Percentiles rank a stretch among this genome's conserved stretches.
Conservation (phyloP, 2,888 invertebrate species). For the Rhabditoides inermis region DNA sequence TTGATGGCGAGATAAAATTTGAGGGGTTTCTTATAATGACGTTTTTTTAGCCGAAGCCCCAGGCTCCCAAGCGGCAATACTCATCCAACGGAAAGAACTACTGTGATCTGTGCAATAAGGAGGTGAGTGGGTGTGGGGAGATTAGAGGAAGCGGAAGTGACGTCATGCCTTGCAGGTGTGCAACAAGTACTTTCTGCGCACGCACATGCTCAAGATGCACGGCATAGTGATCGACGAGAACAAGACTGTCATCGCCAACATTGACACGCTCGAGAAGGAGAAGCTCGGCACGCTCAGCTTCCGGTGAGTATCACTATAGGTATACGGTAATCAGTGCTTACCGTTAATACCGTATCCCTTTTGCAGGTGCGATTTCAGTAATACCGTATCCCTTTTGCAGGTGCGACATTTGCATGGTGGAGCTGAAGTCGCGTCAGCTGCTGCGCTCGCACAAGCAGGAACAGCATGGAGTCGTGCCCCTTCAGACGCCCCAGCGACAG, state of each 20-base stretch:
- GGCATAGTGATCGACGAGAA: constrained; percentile 55
- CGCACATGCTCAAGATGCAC: constrained; percentile 74
- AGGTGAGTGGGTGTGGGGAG: constrained; percentile 14
- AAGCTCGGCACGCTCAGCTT: constrained; percentile 41
- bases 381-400: constrained; percentile 58
- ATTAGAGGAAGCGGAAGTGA: not conserved
- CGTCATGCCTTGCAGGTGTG: constrained; percentile 66
- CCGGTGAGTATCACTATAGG: constrained; percentile 17
- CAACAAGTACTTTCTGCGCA: constrained; percentile 99
- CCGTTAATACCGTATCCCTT: not conserved
- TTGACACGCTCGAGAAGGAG: constrained; percentile 50
- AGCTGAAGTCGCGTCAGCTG: constrained; percentile 94
- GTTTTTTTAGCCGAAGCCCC: constrained; percentile 16
- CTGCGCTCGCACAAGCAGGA: constrained; percentile 93
- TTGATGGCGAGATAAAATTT: too few relatives aligned
- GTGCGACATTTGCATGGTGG: constrained; percentile 94
- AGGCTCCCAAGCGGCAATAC: constrained; percentile 40
- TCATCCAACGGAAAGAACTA: constrained; percentile 50
- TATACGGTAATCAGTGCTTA: not conserved
- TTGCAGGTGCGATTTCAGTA: constrained; percentile 1
- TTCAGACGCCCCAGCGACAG: constrained; percentile 13
- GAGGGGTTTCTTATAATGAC: too few relatives aligned
- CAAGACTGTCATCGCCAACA: constrained; percentile 52
- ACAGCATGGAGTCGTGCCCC: constrained; percentile 74
- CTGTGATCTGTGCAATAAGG: constrained; percentile 53